These are phyloP conservation scores for Decapterus maruadsi DNA, from an alignment of 2,797 vertebrate genomes.

Conservation along the genomic window DNA sequence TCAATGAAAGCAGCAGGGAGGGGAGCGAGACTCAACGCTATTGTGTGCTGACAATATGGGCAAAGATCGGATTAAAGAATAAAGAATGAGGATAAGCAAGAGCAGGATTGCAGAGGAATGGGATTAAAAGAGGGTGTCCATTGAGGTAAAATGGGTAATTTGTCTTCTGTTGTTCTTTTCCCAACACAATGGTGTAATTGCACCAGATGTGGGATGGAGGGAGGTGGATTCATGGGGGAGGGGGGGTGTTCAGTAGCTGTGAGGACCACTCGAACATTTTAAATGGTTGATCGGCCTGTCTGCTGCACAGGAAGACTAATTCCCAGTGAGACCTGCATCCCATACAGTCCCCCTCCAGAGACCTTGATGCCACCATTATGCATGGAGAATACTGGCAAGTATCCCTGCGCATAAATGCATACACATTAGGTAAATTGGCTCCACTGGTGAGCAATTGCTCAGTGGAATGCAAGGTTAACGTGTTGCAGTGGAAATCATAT, in stretches of 20 bases:
- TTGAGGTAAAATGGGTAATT: constrained; percentile 39
- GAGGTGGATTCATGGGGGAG: constrained; percentile 18
- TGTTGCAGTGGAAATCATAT: constrained; percentile 27
- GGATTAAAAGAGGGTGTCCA: constrained; percentile 29
- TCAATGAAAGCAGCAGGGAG: constrained; percentile 8
- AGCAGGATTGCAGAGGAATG: constrained; percentile 21
- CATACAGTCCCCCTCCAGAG: constrained; percentile 17
- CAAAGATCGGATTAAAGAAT: constrained; percentile 44
- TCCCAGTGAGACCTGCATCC: constrained; percentile 38
- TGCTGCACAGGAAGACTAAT: constrained; percentile 18
- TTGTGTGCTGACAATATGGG: constrained; percentile 27
- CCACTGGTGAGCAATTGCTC: constrained; percentile 39
- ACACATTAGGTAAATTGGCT: constrained; percentile 46
- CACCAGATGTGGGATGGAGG: constrained; percentile 14
- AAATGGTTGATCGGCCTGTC: constrained; percentile 38
- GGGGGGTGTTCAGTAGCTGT: constrained; percentile 18
- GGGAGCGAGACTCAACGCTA: constrained; percentile 5
- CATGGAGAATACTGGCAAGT: constrained; percentile 32
- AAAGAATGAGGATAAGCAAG: constrained; percentile 26
- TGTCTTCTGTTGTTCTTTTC: constrained; percentile 26
- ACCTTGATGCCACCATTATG: constrained; percentile 43
- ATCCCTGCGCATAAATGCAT: constrained; percentile 63
- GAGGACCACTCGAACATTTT: constrained; percentile 22
- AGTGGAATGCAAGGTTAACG: constrained; percentile 39
- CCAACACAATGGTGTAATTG: constrained; percentile 26